Percentiles rank a stretch among this genome's conserved stretches.
Evolutionary conservation across 2,888 invertebrate genomes (phyloP).

Genomic region (Exephanes ischioxanthus): DNA sequence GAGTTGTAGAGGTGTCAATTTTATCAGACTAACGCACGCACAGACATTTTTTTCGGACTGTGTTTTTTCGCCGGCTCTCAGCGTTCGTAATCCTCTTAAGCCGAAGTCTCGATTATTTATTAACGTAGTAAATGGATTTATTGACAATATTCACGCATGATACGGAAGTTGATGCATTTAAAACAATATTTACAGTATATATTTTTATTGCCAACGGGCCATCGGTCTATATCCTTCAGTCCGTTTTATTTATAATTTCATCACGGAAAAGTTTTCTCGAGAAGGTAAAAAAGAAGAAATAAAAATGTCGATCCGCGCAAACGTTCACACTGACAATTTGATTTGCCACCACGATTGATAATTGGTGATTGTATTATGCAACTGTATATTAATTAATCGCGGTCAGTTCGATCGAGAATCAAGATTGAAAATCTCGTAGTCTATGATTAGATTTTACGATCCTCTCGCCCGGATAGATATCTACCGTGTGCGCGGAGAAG

Average conservation of each 20-base stretch:
- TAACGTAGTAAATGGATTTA: background rate
- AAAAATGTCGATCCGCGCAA: background rate
- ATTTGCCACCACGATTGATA: background rate
- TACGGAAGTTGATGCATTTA: too few relatives aligned
- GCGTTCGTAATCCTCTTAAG: background rate
- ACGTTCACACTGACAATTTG: background rate
- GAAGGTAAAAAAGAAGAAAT: background rate
- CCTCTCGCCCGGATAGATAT: background rate
- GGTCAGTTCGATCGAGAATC: constrained; percentile 5
- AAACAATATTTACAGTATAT: too few relatives aligned
- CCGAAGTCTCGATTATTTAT: background rate
- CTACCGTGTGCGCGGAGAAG: constrained; percentile 24
- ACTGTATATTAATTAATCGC: background rate
- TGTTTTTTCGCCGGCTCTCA: background rate
- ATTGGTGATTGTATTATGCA: background rate
- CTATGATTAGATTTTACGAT: background rate
- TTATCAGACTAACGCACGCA: background rate
- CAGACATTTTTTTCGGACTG: background rate
- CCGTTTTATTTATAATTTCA: background rate
- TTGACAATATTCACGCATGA: too few relatives aligned
- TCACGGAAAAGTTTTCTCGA: background rate
- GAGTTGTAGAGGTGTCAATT: background rate
- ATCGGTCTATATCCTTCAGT: too few relatives aligned
- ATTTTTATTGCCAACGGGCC: too few relatives aligned
- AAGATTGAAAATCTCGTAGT: constrained; percentile 3